phyloP scores from a whole-genome alignment of 1,140 invertebrate genomes.

The Sesamia nonagrioides region DNA sequence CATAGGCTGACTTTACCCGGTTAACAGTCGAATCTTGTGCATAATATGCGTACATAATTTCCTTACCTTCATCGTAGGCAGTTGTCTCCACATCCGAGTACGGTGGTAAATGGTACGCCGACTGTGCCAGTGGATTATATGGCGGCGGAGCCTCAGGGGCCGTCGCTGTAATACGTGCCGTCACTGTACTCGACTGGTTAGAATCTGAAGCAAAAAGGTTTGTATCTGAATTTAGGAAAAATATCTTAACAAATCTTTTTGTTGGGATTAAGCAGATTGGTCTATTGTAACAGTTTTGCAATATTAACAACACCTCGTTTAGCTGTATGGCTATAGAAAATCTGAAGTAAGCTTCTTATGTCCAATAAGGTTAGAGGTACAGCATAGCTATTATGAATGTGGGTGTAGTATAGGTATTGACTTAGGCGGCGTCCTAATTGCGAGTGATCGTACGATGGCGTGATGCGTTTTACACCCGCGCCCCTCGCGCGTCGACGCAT shows the following conservation, averaged over 20 bases:
- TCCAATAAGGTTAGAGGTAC: neutral
- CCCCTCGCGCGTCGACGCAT: too few species aligned
- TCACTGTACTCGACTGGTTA: constrained; percentile 35
- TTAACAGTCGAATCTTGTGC: neutral
- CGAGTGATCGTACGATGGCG: too few species aligned
- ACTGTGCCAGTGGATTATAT: constrained; percentile 54
- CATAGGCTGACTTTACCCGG: neutral
- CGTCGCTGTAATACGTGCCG: constrained; percentile 39
- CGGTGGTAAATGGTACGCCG: constrained; percentile 49
- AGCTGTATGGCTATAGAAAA: neutral
- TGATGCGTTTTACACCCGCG: too few species aligned
- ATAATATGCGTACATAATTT: neutral
- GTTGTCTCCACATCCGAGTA: constrained; percentile 29
- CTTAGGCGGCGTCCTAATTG: too few species aligned
- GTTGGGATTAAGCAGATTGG: neutral
- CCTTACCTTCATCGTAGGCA: constrained; percentile 35
- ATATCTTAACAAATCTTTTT: neutral
- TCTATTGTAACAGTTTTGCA: neutral
- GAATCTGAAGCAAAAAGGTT: constrained; percentile 4
- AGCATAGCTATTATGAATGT: too few species aligned
- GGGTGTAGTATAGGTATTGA: too few species aligned
- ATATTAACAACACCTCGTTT: too few species aligned
- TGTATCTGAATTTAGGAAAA: neutral
- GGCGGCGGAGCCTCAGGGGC: constrained; percentile 66
- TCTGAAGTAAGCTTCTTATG: neutral